Conservation (phyloP, 2,797 vertebrate genomes). For the Hyperoplus immaculatus region DNA sequence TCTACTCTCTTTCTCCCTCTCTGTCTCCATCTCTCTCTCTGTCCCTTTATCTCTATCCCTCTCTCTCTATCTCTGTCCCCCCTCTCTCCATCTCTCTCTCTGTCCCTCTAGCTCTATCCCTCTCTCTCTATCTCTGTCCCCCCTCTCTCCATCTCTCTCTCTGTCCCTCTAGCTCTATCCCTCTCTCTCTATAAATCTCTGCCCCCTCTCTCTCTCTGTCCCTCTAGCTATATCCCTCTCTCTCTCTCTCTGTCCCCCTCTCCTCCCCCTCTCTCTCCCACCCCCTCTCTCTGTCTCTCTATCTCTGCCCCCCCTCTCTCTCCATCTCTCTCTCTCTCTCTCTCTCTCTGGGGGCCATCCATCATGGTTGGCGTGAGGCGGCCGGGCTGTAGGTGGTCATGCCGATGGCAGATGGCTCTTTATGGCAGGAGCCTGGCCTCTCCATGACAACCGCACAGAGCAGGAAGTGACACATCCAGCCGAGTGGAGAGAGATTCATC, state of each 20-base stretch:
- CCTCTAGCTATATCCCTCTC: constrained; percentile 8
- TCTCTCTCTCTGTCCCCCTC: constrained; percentile 4
- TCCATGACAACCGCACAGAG: constrained; percentile 81
- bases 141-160: constrained; percentile 9
- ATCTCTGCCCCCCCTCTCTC: background rate
- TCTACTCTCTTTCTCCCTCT: too few species aligned
- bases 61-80: too few species aligned
- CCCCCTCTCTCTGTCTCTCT: constrained; percentile 4
- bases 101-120: too few species aligned
- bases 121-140: too few species aligned
- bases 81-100: too few species aligned
- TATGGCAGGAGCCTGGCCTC: constrained; percentile 80
- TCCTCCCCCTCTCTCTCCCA: constrained; percentile 17
- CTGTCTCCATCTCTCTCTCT: too few species aligned
- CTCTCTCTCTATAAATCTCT: background rate
- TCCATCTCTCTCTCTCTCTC: constrained; percentile 33
- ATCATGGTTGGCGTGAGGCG: constrained; percentile 77
- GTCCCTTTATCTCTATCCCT: too few species aligned
- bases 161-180: background rate
- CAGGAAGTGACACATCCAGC: constrained; percentile 85
- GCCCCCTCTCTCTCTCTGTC: constrained; percentile 19
- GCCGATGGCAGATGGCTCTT: constrained; percentile 86
- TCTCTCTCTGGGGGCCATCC: constrained; percentile 80
- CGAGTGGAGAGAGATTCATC: constrained; percentile 79
- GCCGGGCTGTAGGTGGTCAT: constrained; percentile 82